Evolutionary conservation across 2,888 invertebrate genomes (phyloP).

Genomic region (Ommatoiulus sabulosus): DNA sequence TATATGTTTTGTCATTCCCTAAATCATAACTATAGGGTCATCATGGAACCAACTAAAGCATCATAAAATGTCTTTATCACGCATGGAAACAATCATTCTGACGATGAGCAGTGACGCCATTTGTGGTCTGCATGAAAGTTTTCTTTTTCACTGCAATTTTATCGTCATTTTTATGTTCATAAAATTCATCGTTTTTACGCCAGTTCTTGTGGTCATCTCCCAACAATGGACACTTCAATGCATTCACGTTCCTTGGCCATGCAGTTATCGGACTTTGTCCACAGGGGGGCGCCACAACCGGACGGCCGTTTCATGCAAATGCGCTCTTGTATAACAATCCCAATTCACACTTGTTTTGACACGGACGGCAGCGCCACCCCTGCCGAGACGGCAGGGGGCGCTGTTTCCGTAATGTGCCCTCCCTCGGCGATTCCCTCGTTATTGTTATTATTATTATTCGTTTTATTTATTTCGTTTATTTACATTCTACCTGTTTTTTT

Average conservation of each 20-base stretch:
- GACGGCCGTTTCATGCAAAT: background rate
- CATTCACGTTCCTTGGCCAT: background rate
- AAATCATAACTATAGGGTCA: too few species aligned
- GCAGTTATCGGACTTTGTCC: background rate
- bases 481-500: background rate
- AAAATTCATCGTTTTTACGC: background rate
- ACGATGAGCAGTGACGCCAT: background rate
- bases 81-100: too few species aligned
- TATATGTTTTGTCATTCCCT: background rate
- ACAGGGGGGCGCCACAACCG: background rate
- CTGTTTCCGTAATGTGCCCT: slow-evolving; percentile 3
- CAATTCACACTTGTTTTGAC: background rate
- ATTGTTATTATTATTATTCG: background rate
- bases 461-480: background rate
- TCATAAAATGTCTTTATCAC: too few species aligned
- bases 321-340: background rate
- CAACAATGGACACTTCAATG: background rate
- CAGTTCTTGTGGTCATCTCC: background rate
- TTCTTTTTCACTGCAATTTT: background rate
- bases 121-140: background rate
- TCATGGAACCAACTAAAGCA: too few species aligned
- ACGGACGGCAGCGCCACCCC: background rate
- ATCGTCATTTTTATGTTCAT: background rate
- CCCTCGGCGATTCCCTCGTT: slow-evolving; percentile 1
- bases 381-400: background rate